phyloP scores from a whole-genome alignment of 1,140 invertebrate genomes.

The Hyles euphorbiae region DNA sequence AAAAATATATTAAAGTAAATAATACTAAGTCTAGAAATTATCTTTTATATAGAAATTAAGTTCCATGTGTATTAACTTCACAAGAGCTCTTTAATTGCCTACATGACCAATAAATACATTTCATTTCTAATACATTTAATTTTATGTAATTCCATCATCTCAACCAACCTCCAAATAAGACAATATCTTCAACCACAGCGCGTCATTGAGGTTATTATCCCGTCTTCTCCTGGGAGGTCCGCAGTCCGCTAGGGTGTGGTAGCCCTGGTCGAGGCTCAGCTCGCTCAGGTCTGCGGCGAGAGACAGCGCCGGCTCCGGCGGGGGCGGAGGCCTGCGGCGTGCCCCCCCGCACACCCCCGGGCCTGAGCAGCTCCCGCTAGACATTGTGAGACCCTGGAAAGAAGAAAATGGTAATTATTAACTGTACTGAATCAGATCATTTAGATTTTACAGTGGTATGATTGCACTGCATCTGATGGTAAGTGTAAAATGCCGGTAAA shows the following conservation, averaged over 20 bases:
- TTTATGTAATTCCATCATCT: too few species aligned
- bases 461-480: background rate
- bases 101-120: too few species aligned
- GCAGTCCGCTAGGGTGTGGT: conserved; percentile 82
- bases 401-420: conserved; percentile 2
- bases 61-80: too few species aligned
- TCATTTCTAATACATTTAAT: too few species aligned
- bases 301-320: conserved; percentile 55
- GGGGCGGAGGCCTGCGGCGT: conserved; percentile 53
- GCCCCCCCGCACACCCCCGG: conserved; percentile 61
- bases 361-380: conserved; percentile 59
- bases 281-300: conserved; percentile 63
- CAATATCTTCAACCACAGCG: conserved; percentile 58
- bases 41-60: too few species aligned
- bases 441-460: too few species aligned
- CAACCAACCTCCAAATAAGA: conserved; percentile 49
- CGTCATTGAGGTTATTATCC: conserved; percentile 55
- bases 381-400: conserved; percentile 55
- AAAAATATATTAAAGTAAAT: too few species aligned
- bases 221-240: conserved; percentile 50
- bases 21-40: too few species aligned
- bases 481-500: background rate
- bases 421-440: too few species aligned
- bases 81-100: too few species aligned
- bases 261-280: conserved; percentile 83